Evolutionary conservation across 1,140 invertebrate genomes (phyloP), one percentile per base, ranked within the genome.

Genomic region (Drosophila kikkawai): DNA sequence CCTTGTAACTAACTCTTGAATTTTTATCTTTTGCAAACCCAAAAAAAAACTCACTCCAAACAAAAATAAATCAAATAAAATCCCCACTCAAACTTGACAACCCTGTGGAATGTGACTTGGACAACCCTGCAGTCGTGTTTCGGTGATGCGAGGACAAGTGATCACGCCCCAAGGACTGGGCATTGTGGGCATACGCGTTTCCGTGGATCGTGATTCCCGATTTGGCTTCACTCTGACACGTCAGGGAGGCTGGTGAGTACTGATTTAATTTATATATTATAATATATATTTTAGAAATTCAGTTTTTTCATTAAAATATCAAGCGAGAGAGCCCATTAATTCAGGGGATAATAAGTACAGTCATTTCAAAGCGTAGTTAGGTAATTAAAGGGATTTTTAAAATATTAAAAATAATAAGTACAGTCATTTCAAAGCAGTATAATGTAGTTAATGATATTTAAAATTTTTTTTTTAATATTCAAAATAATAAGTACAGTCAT

Each of bases 141-240:
- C 99, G 82, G 98, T 99, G 86, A 99, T 99, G 95, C 95, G 99
- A 91, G 99, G 99, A 70, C 97, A 98, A 94, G 98, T 99, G 71
- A 95, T 99, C 61, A 97, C 98, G 50, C 95, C 96, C 63, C 97
- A 98, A 94, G 98, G 98, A 75, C 96, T 98, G 60, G 98, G 98
- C 64, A 97, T 99, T 93, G 96, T 98, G 91, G 98, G 98, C 82
- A 98, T 99, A 82, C 95, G 98, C 75, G 98, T 99, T n/a, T 97
- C 97, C 47, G 97, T 99, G 61, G 97, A 98, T 93, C 95, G 96
- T 69, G 97, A 99, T 92, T 96, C 97, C n/a, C 94, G 96, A 69
- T 98, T 99, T 93, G 99, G 99, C 80, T 99, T 99, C 93, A 99
- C 98, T 1, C 94, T 99, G 4, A 99, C 98, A 17, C 95, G 98